Conservation (phyloP, 2,888 invertebrate species). For the Cheilosia grossa region DNA sequence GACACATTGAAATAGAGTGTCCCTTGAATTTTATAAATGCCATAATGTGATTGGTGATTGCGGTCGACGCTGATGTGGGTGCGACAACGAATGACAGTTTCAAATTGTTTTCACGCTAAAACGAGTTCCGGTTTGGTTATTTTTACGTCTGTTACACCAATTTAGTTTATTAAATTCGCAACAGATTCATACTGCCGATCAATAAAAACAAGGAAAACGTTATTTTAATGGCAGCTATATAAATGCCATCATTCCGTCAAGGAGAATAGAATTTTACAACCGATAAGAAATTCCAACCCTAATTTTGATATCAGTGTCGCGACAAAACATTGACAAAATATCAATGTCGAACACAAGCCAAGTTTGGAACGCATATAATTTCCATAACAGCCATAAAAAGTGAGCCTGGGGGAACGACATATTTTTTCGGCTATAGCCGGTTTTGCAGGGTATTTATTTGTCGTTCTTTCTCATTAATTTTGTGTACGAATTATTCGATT, state of each 20-base stretch:
- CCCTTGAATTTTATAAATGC: no score
- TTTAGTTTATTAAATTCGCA: slow-evolving; percentile 39
- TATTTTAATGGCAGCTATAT: slow-evolving; percentile 9
- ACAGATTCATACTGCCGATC: neutral
- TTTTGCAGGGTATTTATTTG: slow-evolving; percentile 18
- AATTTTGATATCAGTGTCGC: slow-evolving; percentile 3
- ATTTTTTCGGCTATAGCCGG: slow-evolving; percentile 27
- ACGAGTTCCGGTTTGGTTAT: slow-evolving; percentile 17
- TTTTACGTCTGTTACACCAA: neutral
- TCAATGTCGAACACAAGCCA: slow-evolving; percentile 42
- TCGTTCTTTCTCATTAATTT: neutral
- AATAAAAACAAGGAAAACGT: slow-evolving; percentile 4
- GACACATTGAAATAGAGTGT: no score
- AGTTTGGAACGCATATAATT: slow-evolving; percentile 31
- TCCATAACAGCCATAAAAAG: slow-evolving; percentile 14
- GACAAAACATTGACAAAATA: slow-evolving; percentile 10
- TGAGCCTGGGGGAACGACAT: slow-evolving; percentile 4
- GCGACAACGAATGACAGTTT: slow-evolving; percentile 1
- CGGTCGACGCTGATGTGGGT: neutral
- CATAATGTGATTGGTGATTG: no score
- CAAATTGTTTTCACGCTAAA: slow-evolving; percentile 4
- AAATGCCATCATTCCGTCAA: slow-evolving; percentile 18
- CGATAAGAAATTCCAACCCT: neutral
- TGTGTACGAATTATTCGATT: slow-evolving; percentile 30
- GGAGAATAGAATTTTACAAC: slow-evolving; percentile 2